Conservation (phyloP, 2,113 vertebrate genomes). For the Miniopterus natalensis region DNA sequence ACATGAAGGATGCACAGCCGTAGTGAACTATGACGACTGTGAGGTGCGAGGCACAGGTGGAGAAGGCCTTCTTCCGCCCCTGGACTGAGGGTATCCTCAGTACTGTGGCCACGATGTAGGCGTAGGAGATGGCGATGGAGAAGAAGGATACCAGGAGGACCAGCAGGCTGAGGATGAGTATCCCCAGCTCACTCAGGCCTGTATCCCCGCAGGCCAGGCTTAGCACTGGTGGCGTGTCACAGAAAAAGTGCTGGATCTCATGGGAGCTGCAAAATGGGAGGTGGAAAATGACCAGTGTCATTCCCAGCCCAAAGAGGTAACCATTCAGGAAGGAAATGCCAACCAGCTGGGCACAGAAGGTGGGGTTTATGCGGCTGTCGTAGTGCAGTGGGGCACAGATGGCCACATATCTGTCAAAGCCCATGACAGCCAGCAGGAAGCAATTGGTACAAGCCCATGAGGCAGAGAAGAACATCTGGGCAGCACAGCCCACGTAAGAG, state of each 20-base stretch:
- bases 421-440: constrained; percentile 79
- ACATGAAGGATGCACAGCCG: constrained; percentile 79
- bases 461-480: constrained; percentile 80
- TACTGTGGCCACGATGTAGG: constrained; percentile 67
- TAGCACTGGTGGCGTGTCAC: constrained; percentile 63
- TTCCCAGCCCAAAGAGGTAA: constrained; percentile 72
- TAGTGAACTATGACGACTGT: constrained; percentile 77
- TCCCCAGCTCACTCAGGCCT: constrained; percentile 65
- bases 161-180: constrained; percentile 71
- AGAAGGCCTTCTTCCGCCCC: constrained; percentile 76
- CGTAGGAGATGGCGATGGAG: constrained; percentile 63
- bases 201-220: constrained; percentile 73
- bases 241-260: constrained; percentile 81
- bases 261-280: constrained; percentile 78
- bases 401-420: constrained; percentile 80
- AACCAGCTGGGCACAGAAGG: constrained; percentile 61
- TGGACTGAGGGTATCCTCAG: constrained; percentile 61
- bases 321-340: constrained; percentile 75
- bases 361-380: constrained; percentile 57
- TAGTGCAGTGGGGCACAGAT: constrained; percentile 79
- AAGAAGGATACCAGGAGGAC: constrained; percentile 68
- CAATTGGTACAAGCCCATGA: constrained; percentile 73
- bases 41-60: constrained; percentile 78
- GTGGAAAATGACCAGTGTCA: constrained; percentile 76
- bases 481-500: constrained; percentile 72